A percentile compares a stretch with the other conserved stretches of the same genome.
phyloP scores from a whole-genome alignment of 2,113 vertebrate species.

The Todiramphus saurophagus region DNA sequence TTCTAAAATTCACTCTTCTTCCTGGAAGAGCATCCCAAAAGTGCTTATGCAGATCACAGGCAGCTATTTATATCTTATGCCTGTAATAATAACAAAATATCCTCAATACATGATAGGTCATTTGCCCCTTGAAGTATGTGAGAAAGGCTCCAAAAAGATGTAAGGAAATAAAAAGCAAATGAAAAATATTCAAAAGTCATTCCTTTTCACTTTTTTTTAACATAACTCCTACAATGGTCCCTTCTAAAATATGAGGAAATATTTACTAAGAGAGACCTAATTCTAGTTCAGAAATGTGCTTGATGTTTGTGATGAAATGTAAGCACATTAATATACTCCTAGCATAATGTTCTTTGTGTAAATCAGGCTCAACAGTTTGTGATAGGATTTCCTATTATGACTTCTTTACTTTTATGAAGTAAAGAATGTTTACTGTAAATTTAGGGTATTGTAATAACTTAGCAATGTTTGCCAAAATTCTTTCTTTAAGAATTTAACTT shows the following conservation, averaged over 20 bases:
- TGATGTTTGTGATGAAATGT: neutral
- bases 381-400: neutral
- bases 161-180: neutral
- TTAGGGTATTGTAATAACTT: neutral
- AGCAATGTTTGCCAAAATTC: neutral
- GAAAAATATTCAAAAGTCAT: neutral
- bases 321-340: neutral
- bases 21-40: neutral
- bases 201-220: neutral
- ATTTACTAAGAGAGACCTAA: neutral
- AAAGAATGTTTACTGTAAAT: neutral
- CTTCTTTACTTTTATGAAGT: neutral
- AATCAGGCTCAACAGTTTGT: neutral
- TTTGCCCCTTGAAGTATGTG: neutral
- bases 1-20: neutral
- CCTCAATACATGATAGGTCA: neutral
- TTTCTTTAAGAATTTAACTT: neutral
- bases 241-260: neutral
- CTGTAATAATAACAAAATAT: neutral
- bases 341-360: neutral
- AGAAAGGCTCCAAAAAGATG: neutral
- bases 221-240: neutral
- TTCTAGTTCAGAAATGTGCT: neutral
- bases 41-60: neutral
- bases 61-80: neutral